Percentiles rank a stretch among this genome's conserved stretches.
These are phyloP conservation scores for Pollachius pollachius DNA, from an alignment of 2,113 vertebrate species.

Conservation along the genomic window DNA sequence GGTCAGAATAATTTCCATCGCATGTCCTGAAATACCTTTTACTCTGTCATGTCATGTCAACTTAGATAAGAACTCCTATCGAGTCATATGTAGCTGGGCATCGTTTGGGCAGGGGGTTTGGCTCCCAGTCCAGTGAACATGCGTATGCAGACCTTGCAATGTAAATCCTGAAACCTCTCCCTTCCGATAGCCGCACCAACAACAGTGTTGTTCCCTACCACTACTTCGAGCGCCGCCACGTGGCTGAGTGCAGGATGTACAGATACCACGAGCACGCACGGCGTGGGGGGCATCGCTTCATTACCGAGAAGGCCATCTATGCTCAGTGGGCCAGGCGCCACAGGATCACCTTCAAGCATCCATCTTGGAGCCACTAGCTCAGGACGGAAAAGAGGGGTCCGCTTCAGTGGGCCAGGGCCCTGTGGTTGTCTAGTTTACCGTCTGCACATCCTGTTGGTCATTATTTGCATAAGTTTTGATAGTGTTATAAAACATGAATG, in stretches of 20 bases:
- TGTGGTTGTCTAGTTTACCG: too few species aligned
- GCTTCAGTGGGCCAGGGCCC: too few species aligned
- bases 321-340: conserved; percentile 85
- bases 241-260: conserved; percentile 90
- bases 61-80: too few species aligned
- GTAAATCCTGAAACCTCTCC: background rate
- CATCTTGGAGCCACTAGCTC: conserved; percentile 74
- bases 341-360: conserved; percentile 80
- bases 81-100: too few species aligned
- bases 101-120: too few species aligned
- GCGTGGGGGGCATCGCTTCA: conserved; percentile 88
- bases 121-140: background rate
- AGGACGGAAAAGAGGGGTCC: background rate
- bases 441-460: too few species aligned
- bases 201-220: conserved; percentile 86
- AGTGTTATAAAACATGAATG: too few species aligned
- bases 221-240: conserved; percentile 83
- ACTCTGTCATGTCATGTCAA: background rate
- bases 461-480: too few species aligned
- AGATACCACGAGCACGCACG: conserved; percentile 77
- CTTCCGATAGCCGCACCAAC: conserved; percentile 56
- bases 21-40: background rate
- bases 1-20: conserved; percentile 62
- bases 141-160: background rate
- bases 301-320: conserved; percentile 93